phyloP scores from a whole-genome alignment of 2,113 vertebrate species.

The Kryptolebias marmoratus region DNA sequence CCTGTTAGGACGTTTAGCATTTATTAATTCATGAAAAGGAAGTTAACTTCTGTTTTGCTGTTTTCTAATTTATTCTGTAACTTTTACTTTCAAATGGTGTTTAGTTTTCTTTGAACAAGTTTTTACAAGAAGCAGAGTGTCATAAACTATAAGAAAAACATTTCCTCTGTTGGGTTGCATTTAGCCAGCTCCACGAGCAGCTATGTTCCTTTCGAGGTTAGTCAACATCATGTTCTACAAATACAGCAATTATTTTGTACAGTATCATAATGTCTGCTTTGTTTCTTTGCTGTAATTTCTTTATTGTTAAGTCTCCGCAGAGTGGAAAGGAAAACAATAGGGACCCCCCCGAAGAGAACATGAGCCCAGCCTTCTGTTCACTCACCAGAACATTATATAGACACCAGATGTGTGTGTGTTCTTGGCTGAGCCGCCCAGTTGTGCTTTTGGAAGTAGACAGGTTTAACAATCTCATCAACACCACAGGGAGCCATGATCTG shows the following conservation, averaged over 20 bases:
- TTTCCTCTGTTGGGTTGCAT: neutral
- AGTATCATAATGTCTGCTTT: conserved; percentile 1
- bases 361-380: conserved; percentile 48
- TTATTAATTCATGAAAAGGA: too few relatives aligned
- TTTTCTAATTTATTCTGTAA: neutral
- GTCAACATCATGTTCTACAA: neutral
- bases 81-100: neutral
- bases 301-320: conserved; percentile 2
- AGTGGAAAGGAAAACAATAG: conserved; percentile 40
- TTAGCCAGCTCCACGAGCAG: neutral
- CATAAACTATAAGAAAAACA: neutral
- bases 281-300: neutral
- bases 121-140: neutral
- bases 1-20: too few relatives aligned
- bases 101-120: too few relatives aligned
- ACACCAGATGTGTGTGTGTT: conserved; percentile 73
- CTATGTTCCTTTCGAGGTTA: neutral
- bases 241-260: neutral
- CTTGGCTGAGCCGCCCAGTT: conserved; percentile 21
- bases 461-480: conserved; percentile 37
- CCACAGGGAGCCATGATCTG: conserved; percentile 33
- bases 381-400: conserved; percentile 70
- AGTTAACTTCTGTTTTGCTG: neutral
- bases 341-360: conserved; percentile 50
- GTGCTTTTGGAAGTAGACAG: conserved; percentile 43